phyloP scores from a whole-genome alignment of 1,140 invertebrate species.

The Solenopsis fugax region DNA sequence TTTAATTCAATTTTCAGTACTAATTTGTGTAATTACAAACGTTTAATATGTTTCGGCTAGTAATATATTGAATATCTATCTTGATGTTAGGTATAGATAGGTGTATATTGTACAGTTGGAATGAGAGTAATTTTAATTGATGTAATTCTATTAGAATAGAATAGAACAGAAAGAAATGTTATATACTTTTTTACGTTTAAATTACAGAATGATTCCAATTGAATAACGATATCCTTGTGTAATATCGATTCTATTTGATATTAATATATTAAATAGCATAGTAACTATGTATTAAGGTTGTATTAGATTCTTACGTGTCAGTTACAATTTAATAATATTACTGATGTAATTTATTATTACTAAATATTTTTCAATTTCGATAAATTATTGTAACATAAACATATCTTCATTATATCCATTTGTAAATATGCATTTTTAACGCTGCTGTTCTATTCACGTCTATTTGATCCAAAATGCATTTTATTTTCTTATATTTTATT shows the following conservation, averaged over 20 bases:
- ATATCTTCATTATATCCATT: not conserved
- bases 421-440: constrained; percentile 1
- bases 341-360: constrained; percentile 7
- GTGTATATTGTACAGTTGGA: not conserved
- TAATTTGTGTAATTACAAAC: constrained; percentile 27
- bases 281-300: not conserved
- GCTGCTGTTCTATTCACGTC: no score
- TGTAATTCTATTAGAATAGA: not conserved
- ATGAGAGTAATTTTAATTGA: not conserved
- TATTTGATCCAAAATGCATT: no score
- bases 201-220: constrained; percentile 15
- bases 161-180: not conserved
- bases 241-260: not conserved
- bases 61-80: not conserved
- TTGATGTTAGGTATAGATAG: not conserved
- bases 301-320: not conserved
- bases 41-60: constrained; percentile 5
- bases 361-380: constrained; percentile 5
- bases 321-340: constrained; percentile 12
- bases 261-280: constrained; percentile 4
- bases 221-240: not conserved
- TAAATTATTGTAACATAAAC: constrained; percentile 22
- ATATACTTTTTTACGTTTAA: not conserved
- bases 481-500: no score
- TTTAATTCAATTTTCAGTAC: constrained; percentile 7